Conservation (phyloP, 1,140 invertebrate species). For the Anoplophora glabripennis region DNA sequence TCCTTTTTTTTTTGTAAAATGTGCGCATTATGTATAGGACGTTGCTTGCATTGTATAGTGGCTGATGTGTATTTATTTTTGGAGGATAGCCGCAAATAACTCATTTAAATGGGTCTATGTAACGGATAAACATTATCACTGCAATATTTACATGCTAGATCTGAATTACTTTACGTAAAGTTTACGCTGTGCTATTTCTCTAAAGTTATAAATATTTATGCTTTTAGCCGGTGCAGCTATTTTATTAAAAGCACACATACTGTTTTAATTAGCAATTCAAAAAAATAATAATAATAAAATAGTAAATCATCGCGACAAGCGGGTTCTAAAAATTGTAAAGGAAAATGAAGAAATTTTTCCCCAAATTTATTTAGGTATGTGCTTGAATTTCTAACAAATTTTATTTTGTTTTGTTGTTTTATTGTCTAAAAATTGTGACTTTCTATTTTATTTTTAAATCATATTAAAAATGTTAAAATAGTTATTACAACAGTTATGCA, state of each 20-base stretch:
- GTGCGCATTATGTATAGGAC: background rate
- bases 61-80: constrained; percentile 15
- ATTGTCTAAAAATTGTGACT: no score
- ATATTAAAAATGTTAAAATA: no score
- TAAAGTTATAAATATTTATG: constrained; percentile 2
- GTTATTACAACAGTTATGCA: no score
- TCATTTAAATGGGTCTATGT: constrained; percentile 20
- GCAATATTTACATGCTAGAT: constrained; percentile 1
- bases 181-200: background rate
- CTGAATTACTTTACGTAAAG: constrained; percentile 9
- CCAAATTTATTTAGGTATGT: no score
- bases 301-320: no score
- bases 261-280: background rate
- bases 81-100: constrained; percentile 19
- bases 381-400: no score
- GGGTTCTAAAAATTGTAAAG: no score
- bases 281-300: no score
- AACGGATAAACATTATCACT: constrained; percentile 19
- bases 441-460: no score
- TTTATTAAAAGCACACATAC: background rate
- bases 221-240: background rate
- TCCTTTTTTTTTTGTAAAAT: background rate
- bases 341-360: no score
- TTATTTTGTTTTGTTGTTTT: no score
- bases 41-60: constrained; percentile 9